phyloP scores from a whole-genome alignment of 1,140 invertebrate genomes.

The Acromyrmex heyeri region DNA sequence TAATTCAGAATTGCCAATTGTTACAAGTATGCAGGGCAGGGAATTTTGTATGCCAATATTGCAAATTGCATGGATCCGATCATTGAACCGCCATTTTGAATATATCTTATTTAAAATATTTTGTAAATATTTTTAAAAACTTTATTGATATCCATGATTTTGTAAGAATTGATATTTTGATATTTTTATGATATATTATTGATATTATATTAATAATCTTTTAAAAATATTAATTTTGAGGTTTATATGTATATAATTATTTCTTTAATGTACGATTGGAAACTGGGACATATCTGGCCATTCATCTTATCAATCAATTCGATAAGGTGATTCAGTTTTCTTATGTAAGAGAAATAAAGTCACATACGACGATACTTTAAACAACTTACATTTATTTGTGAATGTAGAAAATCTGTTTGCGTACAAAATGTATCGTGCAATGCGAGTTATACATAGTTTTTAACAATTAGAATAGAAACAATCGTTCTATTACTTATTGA shows the following conservation, averaged over 20 bases:
- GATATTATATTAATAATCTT: too few species aligned
- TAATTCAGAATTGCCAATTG: not conserved
- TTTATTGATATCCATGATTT: too few species aligned
- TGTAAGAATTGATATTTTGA: too few species aligned
- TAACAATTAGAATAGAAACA: conserved; percentile 63
- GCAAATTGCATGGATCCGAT: too few species aligned
- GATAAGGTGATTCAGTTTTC: not conserved
- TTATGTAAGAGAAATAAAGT: not conserved
- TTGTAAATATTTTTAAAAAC: too few species aligned
- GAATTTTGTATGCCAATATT: not conserved
- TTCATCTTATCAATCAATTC: not conserved
- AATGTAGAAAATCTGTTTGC: conserved; percentile 65
- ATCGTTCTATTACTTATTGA: not conserved
- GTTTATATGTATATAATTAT: too few species aligned
- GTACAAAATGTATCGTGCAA: conserved; percentile 69
- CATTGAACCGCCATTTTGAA: not conserved
- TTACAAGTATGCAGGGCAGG: not conserved
- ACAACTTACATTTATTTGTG: conserved; percentile 65
- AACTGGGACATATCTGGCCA: not conserved
- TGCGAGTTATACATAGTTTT: conserved; percentile 41
- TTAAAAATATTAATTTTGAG: too few species aligned
- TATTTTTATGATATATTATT: too few species aligned
- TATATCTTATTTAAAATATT: too few species aligned
- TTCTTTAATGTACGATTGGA: too few species aligned
- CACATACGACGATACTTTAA: conserved; percentile 15